A percentile compares a stretch with the other conserved stretches of the same genome.
These are phyloP conservation scores for Steinernema scapterisci DNA, from an alignment of 2,888 invertebrate genomes.

Conservation along the genomic window DNA sequence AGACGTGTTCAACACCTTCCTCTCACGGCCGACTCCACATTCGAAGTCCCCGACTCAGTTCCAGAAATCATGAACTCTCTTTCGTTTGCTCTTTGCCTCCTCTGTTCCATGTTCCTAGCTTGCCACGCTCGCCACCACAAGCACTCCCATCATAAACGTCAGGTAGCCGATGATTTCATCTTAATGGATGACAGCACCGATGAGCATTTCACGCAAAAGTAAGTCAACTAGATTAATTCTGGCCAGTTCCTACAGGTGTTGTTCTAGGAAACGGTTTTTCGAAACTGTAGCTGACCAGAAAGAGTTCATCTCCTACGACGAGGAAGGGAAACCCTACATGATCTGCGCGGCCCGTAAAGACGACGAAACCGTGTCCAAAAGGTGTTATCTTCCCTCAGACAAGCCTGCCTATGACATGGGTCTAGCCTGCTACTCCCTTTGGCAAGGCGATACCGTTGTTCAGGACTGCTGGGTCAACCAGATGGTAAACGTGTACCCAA, in stretches of 20 bases:
- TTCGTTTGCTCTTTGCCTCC: too few species aligned
- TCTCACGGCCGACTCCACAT: too few species aligned
- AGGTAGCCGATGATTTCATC: too few species aligned
- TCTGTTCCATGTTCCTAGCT: too few species aligned
- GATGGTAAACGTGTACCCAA: not conserved
- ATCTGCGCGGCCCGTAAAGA: not conserved
- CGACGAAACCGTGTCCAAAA: not conserved
- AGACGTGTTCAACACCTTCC: too few species aligned
- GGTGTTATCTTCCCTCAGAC: not conserved
- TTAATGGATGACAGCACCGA: too few species aligned
- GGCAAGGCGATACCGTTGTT: constrained; percentile 7
- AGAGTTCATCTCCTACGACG: constrained; percentile 23
- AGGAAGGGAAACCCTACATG: constrained; percentile 23
- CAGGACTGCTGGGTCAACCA: constrained; percentile 31
- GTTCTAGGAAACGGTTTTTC: not conserved
- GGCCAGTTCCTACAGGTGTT: too few species aligned
- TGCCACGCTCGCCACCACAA: too few species aligned
- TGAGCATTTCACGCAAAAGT: too few species aligned
- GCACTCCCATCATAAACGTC: not conserved
- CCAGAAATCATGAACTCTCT: too few species aligned
- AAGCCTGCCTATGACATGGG: constrained; percentile 26
- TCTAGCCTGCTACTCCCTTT: not conserved
- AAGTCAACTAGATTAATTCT: too few species aligned
- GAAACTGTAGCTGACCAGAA: constrained; percentile 10
- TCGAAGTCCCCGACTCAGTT: too few species aligned